phyloP scores from a whole-genome alignment of 2,113 vertebrate genomes.

The Macroglossus sobrinus region DNA sequence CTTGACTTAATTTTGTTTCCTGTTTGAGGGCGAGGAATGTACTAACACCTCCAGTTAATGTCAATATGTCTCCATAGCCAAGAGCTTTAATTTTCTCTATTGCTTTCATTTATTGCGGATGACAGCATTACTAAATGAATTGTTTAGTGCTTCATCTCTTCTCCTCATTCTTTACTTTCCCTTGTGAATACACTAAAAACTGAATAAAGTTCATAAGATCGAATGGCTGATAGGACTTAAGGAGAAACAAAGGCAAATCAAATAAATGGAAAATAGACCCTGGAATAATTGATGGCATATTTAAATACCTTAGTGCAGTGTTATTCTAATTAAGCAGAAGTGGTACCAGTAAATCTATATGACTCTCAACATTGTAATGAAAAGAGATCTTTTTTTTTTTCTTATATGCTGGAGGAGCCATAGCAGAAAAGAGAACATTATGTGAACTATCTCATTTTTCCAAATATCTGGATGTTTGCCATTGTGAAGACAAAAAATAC shows the following conservation, averaged over 20 bases:
- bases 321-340: background rate
- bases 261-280: background rate
- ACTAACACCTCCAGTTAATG: background rate
- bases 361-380: background rate
- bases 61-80: background rate
- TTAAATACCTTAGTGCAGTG: background rate
- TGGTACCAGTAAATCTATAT: background rate
- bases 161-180: background rate
- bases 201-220: background rate
- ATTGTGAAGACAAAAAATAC: background rate
- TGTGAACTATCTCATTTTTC: background rate
- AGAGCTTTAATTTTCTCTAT: background rate
- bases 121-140: background rate
- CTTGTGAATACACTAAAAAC: background rate
- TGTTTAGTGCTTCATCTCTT: background rate
- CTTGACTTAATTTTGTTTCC: background rate
- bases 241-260: slow-evolving; percentile 15
- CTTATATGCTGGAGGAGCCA: background rate
- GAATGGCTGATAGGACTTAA: background rate
- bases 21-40: background rate
- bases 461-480: background rate
- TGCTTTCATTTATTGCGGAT: background rate
- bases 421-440: background rate
- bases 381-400: background rate
- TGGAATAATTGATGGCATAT: background rate